These are phyloP conservation scores for Xiphorhynchus erythropygius DNA, from an alignment of 2,797 vertebrate genomes.

Conservation along the genomic window DNA sequence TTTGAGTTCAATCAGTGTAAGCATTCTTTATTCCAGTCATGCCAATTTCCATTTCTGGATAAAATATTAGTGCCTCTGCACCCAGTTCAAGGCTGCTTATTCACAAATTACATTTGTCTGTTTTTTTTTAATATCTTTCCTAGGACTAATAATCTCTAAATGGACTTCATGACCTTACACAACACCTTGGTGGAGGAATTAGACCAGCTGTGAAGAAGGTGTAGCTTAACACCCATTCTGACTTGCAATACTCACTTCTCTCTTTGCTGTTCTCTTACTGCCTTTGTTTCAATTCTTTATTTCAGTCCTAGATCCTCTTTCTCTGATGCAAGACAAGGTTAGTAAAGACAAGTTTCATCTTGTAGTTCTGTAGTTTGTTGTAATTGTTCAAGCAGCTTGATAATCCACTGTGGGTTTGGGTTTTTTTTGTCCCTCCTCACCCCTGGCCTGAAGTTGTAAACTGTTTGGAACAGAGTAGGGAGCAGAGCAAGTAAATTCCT, in stretches of 20 bases:
- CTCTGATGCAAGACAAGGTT: background rate
- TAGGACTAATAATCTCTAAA: background rate
- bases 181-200: background rate
- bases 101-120: background rate
- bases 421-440: rapidly evolving
- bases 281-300: slow-evolving; percentile 12
- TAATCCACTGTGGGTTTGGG: background rate
- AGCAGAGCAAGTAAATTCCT: background rate
- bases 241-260: background rate
- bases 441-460: background rate
- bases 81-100: background rate
- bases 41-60: background rate
- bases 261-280: background rate
- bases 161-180: background rate
- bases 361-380: background rate
- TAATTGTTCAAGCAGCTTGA: background rate
- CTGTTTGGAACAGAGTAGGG: background rate
- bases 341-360: background rate
- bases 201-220: background rate
- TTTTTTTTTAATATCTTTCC: background rate
- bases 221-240: background rate
- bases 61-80: background rate
- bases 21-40: background rate
- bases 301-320: slow-evolving; percentile 27
- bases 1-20: background rate